Base-by-base conservation (phyloP, 2,113 vertebrate species). In the Sylvicapra grimmia region DNA sequence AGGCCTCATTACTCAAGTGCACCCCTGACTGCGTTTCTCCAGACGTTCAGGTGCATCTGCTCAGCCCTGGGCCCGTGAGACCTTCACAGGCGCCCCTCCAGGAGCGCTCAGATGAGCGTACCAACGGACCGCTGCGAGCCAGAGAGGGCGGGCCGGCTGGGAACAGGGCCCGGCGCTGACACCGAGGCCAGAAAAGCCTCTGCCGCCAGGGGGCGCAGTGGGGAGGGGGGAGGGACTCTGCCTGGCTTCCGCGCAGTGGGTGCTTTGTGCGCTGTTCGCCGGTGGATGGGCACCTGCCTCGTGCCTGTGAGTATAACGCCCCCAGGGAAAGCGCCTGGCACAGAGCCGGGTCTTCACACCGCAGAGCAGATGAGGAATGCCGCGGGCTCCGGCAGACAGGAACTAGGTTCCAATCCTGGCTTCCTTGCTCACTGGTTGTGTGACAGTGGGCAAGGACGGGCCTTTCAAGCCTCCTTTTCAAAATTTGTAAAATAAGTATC, bases 11-110 rank as follows among this genome's bases (percentile, higher is more conserved):
- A 65, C 89, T 72, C 91, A 25, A 95, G 87, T 3, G 5, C 90
- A 13, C 68, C 56, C 90, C 82, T 97, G 75, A 15, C 51, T 90
- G 86, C 36, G 40, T 96, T 95, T 96, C 94, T 82, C 77, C 92
- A 97, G 79, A 40, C 56, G 0, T 85, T 89, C 5, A 68, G 95
- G 72, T 85, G 82, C 31, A 56, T 95, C 93, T 97, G 96, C 51
- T 93, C 88, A 59, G n/a, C 79, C 54, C 96, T 44, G 89, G 96
- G 58, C 40, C 75, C 2, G 11, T 5, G 77, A 96, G 97, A 86
- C 92, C 56, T 58, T 95, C 96, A 11, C 44, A 86, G 83, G 29
- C 90, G 11, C 19, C 87, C 75, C 13, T 93, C 58, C 88, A 58
- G 59, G 82, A 96, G 86, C 80, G 85, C 51, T 18, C 92, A 84